Base-by-base conservation (phyloP, 2,888 invertebrate species). In the Cheiracanthium punctorium region DNA sequence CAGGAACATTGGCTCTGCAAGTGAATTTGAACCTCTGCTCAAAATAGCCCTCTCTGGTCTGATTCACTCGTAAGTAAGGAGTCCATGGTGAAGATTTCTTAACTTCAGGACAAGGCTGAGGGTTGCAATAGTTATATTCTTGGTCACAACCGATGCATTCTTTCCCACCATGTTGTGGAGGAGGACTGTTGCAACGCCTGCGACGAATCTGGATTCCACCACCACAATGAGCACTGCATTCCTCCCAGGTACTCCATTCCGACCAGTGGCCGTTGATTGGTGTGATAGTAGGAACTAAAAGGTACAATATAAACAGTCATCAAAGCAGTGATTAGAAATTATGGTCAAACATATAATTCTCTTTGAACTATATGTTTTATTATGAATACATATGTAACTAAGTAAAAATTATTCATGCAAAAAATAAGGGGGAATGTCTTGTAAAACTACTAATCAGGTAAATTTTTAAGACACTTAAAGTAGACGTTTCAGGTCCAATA, bases 211-310 rank as follows among this genome's bases (percentile, higher is more conserved):
- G 93, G 92, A 94, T 94, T 0, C 91, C 96, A 30, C 95, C 95
- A 0, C 95, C 95, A 89, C 96, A 96, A 8, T 93, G 93, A 0
- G 94, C 93, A 1, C 95, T 94, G 91, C 97, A 97, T 17, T 94
- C 92, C 32, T 94, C 94, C 97, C 97, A 97, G 0, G 94, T 91
- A 2, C 95, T 94, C 97, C 97, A 98, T 0, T 93, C 92, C 0
- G 95, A 94, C 96, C 96, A 96, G 2, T 94, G 95, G 0, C 96
- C 96, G 90, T 95, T 95, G 29, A 95, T 93, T 0, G 96, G 94
- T 0, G 94, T 93, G 17, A 94, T 92, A 7, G 88, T 89, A 5
- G 91, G 90, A 69, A 90, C 91, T 91, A 28, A 1, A 75, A n/a
- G n/a, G n/a, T n/a, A 29, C 2, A 28, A 20, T 24, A 28, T 29